Conservation (phyloP, 2,113 vertebrate species). For the Petrocephalus zakoni region DNA sequence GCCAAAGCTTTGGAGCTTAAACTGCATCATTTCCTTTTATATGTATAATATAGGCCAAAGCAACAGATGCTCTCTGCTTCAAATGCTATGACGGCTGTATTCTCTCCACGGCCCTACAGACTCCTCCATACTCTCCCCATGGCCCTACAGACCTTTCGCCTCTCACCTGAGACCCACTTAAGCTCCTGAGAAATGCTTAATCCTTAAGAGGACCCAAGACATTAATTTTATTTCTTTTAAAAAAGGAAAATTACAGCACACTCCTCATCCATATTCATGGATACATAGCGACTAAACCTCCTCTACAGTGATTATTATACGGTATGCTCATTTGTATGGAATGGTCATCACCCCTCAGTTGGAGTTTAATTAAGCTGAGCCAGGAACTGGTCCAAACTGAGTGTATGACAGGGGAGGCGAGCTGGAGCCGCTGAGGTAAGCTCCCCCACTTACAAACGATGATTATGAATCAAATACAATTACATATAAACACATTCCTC, state of each 20-base stretch:
- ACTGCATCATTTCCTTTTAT: neutral
- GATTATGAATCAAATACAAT: slow-evolving; percentile 36
- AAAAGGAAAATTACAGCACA: neutral
- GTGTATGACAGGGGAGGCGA: neutral
- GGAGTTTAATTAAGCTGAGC: neutral
- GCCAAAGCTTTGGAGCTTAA: neutral
- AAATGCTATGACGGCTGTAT: neutral
- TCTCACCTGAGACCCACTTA: neutral
- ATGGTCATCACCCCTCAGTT: neutral
- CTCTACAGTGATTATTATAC: neutral
- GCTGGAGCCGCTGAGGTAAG: neutral
- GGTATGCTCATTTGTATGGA: neutral
- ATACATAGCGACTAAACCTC: neutral
- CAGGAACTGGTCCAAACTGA: neutral
- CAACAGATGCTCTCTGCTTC: neutral
- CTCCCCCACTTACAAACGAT: slow-evolving; percentile 26
- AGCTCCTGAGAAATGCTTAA: neutral
- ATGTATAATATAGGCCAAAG: neutral
- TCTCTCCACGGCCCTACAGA: neutral
- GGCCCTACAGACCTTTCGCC: neutral
- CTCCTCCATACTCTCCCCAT: neutral
- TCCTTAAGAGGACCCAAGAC: neutral
- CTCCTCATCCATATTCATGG: neutral
- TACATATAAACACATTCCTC: slow-evolving; percentile 40
- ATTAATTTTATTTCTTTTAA: neutral